Conservation (phyloP, 2,888 invertebrate species). For the Prosapia bicincta region DNA sequence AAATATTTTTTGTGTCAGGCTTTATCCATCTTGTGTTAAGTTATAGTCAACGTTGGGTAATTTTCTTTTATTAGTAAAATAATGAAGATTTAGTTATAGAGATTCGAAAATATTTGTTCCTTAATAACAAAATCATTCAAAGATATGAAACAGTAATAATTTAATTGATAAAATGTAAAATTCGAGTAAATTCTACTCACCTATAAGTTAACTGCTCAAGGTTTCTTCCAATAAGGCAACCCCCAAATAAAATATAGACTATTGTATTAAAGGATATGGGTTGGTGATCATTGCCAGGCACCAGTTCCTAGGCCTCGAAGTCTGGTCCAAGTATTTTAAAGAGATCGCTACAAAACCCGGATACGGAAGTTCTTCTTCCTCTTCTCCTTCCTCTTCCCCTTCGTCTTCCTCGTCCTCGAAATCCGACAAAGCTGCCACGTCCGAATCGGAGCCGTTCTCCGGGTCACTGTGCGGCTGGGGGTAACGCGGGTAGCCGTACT, state of each 20-base stretch:
- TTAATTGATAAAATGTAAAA: too few species aligned
- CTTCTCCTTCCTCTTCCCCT: slow-evolving; percentile 47
- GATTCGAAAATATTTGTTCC: too few species aligned
- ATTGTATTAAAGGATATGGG: slow-evolving; percentile 90
- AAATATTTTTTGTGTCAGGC: too few species aligned
- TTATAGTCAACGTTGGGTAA: too few species aligned
- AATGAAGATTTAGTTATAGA: too few species aligned
- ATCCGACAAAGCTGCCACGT: slow-evolving; percentile 32
- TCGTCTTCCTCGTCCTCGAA: slow-evolving; percentile 48
- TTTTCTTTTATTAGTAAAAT: too few species aligned
- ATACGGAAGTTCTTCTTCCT: slow-evolving; percentile 69
- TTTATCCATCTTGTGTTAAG: too few species aligned
- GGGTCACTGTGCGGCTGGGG: slow-evolving; percentile 13
- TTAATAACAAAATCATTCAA: too few species aligned
- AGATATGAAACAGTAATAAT: too few species aligned
- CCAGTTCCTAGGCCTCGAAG: slow-evolving; percentile 86
- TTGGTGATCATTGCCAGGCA: slow-evolving; percentile 96
- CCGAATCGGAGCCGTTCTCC: slow-evolving; percentile 20
- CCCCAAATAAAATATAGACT: too few species aligned
- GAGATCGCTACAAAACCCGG: slow-evolving; percentile 89
- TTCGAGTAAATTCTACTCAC: background rate
- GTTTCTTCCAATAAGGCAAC: too few species aligned
- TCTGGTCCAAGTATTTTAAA: slow-evolving; percentile 85
- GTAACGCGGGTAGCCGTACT: slow-evolving; percentile 20
- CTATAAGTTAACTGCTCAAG: too few species aligned